Base-by-base conservation (phyloP, 2,888 invertebrate species). In the Himalopsyche japonica region DNA sequence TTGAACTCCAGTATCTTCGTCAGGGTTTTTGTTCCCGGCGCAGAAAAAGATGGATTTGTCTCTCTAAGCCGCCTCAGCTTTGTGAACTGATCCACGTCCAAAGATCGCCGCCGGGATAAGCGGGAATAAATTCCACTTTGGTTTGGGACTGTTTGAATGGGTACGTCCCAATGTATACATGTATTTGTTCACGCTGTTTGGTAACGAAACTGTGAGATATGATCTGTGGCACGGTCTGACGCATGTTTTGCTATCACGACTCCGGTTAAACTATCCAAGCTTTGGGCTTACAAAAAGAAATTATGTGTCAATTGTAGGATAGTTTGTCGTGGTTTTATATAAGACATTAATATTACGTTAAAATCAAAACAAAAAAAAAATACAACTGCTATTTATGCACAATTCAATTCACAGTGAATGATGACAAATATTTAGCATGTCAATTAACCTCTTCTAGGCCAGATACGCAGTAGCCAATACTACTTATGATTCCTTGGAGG, bases 111-210 rank as follows among this genome's bases (percentile, higher is more conserved):
- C 34, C 2, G 5, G 43, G 82, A 82, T 82, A 82, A 79, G 79
- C 30, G 43, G 34, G 43, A 70, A 70, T 76, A 83, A 76, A 83
- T 83, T 83, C 80, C 79, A 79, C 80, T 83, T 83, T 64, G 70
- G 76, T 43, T 80, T 57, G 20, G 57, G 20, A 8, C 57, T 57
- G 24, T 20, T 24, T 20, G 57, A 57, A 57, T 57, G 57, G 57
- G n/a, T 37, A 8, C 7, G 37, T 6, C 1, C 1, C 37, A 6
- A 5, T 6, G 57, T 57, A 57, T 10, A 24, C 57, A 57, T 24
- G 8, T 79, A 80, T 80, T 83, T 83, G 80, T 83, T 83, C 83
- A 79, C 83, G 57, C 83, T 79, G 83, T 37, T 57, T 37, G 70
- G 79, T 43, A 37, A 12, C 18, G 7, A 27, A 70, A 79, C 12